Base-by-base conservation (phyloP, 2,113 vertebrate species). In the Mormyrus lacerda region DNA sequence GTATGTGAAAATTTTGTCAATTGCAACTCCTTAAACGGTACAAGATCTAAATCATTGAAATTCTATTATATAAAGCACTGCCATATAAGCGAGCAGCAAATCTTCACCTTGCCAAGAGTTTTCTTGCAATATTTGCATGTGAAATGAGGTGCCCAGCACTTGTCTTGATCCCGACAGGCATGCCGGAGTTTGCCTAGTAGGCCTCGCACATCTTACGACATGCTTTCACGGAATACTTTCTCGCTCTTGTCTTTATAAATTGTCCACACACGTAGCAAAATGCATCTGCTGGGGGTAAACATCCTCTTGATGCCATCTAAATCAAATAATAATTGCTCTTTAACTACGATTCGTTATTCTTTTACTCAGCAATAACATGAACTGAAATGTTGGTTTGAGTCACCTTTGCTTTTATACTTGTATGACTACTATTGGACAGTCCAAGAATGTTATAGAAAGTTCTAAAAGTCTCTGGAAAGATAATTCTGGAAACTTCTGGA, bases 161-260 rank as follows among this genome's bases (percentile, higher is more conserved):
- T 85, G 44, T 85, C 83, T 85, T 85, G 83, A 84, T 85, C 83
- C 83, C 45, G 44, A 85, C 83, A 47, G 55, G 55, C 55, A 61
- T 61, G 6, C 21, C 21, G 24, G n/a, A 61, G 55, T 61, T 9
- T 61, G 55, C 55, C 21, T 61, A 9, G 24, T 61, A n/a, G 7
- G 55, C 55, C 55, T 61, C 55, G 24, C 55, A n/a, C 83, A 85
- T 85, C 83, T 85, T 85, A 85, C 19, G 0, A 85, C 17, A 85
- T 47, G 83, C 44, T 85, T 31, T 73, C 27, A 73, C 69, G 2
- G 69, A 76, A 35, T 76, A 76, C 27, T 76, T 76, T 76, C 11
- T 39, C 31, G 13, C 6, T 76, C 69, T 76, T 6, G 31, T 76
- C 69, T 76, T 35, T 35, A 76, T 35, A 58, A 24, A 58, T 58